Base-by-base conservation (phyloP, 2,113 vertebrate species). In the Pollachius pollachius region DNA sequence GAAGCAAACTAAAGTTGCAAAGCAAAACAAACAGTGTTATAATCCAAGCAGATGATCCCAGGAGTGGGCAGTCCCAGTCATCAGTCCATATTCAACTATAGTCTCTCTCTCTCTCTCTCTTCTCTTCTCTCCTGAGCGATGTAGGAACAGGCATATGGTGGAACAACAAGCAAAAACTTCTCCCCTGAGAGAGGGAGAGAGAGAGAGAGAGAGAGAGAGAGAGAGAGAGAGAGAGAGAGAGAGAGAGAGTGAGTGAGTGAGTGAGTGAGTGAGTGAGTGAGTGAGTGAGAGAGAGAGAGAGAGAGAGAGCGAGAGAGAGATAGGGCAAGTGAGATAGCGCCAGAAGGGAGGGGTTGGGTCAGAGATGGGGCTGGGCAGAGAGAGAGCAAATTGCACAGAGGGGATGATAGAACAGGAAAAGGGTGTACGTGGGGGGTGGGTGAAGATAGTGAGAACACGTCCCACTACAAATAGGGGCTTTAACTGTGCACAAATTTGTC, bases 21-120 rank as follows among this genome's bases (percentile, higher is more conserved):
- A 1, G n/a, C 30, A 23, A 18, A 23, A 77, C 48, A 23, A 18
- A 23, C 48, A 59, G 76, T 72, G 68, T 82, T 80, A 75, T 84
- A 86, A 86, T 91, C 87, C 87, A 84, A 85, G 84, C 77, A 78
- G 85, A 85, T 87, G 84, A 81, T 87, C 83, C 82, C 81, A 67
- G 72, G 65, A 83, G 81, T 82, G 78, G 84, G 74, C 67, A 7
- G 78, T 77, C 82, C 75, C 75, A 59, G 84, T 90, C 81, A 84
- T 80, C 5, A 15, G 66, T 80, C 72, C 78, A 71, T 74, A 74
- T 77, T 58, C 68, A 76, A 73, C 75, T 81, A 73, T 62, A 72
- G 82, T 82, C 76, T 81, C 15, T 57, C 54, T 57, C 15, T 57
- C 54, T 57, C 15, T 57, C 75, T 69, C 72, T 72, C 54, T 70